Percentiles rank a stretch among this genome's conserved stretches.
These are phyloP conservation scores for Nemurella pictetii DNA, from an alignment of 2,888 invertebrate species.

Conservation along the genomic window DNA sequence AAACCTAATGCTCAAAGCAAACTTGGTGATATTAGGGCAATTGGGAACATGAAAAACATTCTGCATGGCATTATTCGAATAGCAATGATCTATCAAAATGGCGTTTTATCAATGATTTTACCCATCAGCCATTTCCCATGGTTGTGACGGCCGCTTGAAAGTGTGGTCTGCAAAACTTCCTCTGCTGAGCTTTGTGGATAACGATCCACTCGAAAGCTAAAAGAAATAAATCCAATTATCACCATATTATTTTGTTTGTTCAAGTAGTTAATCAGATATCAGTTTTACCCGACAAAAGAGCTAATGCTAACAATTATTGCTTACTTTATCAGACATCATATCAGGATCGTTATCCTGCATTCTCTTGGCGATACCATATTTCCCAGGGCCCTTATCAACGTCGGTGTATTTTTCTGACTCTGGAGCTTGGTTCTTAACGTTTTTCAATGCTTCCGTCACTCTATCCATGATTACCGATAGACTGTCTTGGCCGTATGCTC, in stretches of 20 bases:
- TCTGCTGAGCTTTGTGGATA: slow-evolving; percentile 57
- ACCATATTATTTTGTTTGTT: background rate
- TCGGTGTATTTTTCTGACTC: slow-evolving; percentile 50
- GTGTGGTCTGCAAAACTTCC: slow-evolving; percentile 53
- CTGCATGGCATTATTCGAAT: too few relatives aligned
- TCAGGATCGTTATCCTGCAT: slow-evolving; percentile 55
- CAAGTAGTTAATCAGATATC: background rate
- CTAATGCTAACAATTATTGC: background rate
- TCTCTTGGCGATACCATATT: slow-evolving; percentile 54
- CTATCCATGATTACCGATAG: slow-evolving; percentile 49
- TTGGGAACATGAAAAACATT: too few relatives aligned
- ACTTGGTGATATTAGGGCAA: too few relatives aligned
- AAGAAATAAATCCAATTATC: slow-evolving; percentile 20
- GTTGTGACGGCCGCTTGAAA: slow-evolving; percentile 55
- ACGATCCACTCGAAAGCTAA: slow-evolving; percentile 57
- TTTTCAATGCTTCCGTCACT: slow-evolving; percentile 51
- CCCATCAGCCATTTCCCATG: slow-evolving; percentile 61
- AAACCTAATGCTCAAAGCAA: too few relatives aligned
- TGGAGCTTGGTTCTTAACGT: slow-evolving; percentile 53
- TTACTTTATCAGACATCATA: slow-evolving; percentile 53
- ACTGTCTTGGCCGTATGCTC: slow-evolving; percentile 51
- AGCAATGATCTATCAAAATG: too few relatives aligned
- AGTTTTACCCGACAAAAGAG: too few relatives aligned
- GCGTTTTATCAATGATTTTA: too few relatives aligned
- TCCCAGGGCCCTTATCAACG: slow-evolving; percentile 51